Base-by-base conservation (phyloP, 2,113 vertebrate genomes). In the Trichomycterus rosablanca region DNA sequence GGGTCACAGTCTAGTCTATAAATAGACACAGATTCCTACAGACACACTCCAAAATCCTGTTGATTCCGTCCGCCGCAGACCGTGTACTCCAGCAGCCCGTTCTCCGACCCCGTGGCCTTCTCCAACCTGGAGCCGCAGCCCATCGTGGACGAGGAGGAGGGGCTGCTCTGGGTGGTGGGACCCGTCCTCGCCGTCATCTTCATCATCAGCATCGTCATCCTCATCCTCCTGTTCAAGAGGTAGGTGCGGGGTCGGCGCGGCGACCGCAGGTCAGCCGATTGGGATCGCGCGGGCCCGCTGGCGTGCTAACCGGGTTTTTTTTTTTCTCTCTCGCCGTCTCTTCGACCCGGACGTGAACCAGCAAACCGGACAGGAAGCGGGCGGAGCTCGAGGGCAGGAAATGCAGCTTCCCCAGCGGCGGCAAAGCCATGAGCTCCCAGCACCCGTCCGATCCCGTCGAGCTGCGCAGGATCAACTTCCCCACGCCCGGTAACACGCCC, bases 161-260 rank as follows among this genome's bases (percentile, higher is more conserved):
- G 96, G 35, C 87, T 99, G 67, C 85, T 99, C 67, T 99, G 94
- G 96, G 95, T 99, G 55, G 95, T 99, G 61, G 96, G 96, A 32
- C 96, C 96, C 30, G 96, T 99, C 54, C 85, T 98, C 57, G 96
- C 96, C 1, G 96, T 99, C 64, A 93, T 99, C 71, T 99, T 99
- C 82, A 99, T 99, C 72, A 97, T 99, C 81, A 98, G 95, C 81
- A 97, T 99, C 70, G 96, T 99, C 78, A 99, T 99, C 72, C 95
- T 95, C 78, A 99, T 99, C 73, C 92, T 99, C 42, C 92, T 99
- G 57, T 99, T 98, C 79, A 99, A 99, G 84, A 99, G 96, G 95
- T 99, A 76, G 82, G 26, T 10, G 14, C 10, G n/a, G 37, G n/a
- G 3, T 30, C 26, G 26, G 26, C n/a, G n/a, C n/a, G n/a, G n/a